phyloP scores from a whole-genome alignment of 1,140 invertebrate species.

The Lasioglossum baleicum region DNA sequence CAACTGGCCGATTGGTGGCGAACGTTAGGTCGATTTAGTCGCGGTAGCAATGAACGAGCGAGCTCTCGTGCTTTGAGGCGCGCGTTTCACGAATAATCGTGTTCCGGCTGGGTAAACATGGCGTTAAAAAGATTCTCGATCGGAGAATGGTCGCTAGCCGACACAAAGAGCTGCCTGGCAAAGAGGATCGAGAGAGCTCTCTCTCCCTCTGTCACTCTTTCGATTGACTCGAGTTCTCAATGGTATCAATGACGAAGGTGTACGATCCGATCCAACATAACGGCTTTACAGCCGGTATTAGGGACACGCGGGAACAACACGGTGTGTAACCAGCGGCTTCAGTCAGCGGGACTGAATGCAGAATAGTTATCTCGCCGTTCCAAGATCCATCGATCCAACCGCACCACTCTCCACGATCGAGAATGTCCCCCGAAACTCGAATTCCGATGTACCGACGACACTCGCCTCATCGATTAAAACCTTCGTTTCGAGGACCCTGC shows the following conservation, averaged over 20 bases:
- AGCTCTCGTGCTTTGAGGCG: too few species aligned
- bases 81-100: not conserved
- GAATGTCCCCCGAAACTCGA: too few species aligned
- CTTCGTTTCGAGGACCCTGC: too few species aligned
- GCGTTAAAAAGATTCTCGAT: conserved; percentile 15
- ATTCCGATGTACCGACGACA: too few species aligned
- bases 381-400: conserved; percentile 20
- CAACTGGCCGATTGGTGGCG: too few species aligned
- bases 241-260: conserved; percentile 27
- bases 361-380: conserved; percentile 12
- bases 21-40: too few species aligned
- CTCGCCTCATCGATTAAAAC: too few species aligned
- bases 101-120: not conserved
- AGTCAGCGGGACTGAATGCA: not conserved
- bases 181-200: conserved; percentile 2
- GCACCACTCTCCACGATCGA: too few species aligned
- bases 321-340: conserved; percentile 34
- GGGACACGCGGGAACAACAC: not conserved
- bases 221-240: conserved; percentile 24
- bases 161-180: not conserved
- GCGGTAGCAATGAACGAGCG: too few species aligned
- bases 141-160: not conserved
- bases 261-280: conserved; percentile 19
- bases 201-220: not conserved
- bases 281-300: conserved; percentile 22